phyloP scores from a whole-genome alignment of 2,888 invertebrate genomes.

The Pyrocoelia pectoralis region DNA sequence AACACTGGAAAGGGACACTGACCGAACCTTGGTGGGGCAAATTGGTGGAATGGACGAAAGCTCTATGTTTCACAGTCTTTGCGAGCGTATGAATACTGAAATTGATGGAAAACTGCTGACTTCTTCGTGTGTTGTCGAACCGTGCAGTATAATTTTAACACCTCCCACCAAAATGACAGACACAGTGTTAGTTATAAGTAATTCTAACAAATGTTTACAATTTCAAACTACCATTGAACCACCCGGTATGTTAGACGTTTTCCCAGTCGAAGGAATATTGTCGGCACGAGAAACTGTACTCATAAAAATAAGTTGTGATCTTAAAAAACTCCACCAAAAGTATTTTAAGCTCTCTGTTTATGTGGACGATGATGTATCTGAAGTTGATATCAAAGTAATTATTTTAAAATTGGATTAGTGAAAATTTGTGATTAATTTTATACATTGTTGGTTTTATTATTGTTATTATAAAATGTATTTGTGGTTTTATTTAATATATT shows the following conservation, averaged over 20 bases:
- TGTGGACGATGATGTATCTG: slow-evolving; percentile 49
- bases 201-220: slow-evolving; percentile 25
- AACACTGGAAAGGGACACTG: slow-evolving; percentile 55
- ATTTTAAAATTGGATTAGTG: too few species aligned
- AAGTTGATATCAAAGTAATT: slow-evolving; percentile 47
- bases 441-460: too few species aligned
- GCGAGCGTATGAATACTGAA: slow-evolving; percentile 40
- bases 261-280: slow-evolving; percentile 36
- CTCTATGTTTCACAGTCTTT: slow-evolving; percentile 51
- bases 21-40: slow-evolving; percentile 49
- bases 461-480: too few species aligned
- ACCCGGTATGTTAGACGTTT: slow-evolving; percentile 19
- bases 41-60: slow-evolving; percentile 52
- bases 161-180: slow-evolving; percentile 30
- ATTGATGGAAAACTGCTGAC: slow-evolving; percentile 8
- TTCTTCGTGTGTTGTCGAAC: slow-evolving; percentile 34
- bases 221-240: slow-evolving; percentile 26
- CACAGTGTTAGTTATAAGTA: slow-evolving; percentile 24
- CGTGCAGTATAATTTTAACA: slow-evolving; percentile 28
- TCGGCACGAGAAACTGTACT: slow-evolving; percentile 41
- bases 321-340: slow-evolving; percentile 34
- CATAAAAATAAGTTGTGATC: slow-evolving; percentile 43
- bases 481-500: too few species aligned
- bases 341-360: slow-evolving; percentile 45
- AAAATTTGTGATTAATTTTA: too few species aligned